Conservation (phyloP, 2,113 vertebrate genomes). For the Prinia subflava region DNA sequence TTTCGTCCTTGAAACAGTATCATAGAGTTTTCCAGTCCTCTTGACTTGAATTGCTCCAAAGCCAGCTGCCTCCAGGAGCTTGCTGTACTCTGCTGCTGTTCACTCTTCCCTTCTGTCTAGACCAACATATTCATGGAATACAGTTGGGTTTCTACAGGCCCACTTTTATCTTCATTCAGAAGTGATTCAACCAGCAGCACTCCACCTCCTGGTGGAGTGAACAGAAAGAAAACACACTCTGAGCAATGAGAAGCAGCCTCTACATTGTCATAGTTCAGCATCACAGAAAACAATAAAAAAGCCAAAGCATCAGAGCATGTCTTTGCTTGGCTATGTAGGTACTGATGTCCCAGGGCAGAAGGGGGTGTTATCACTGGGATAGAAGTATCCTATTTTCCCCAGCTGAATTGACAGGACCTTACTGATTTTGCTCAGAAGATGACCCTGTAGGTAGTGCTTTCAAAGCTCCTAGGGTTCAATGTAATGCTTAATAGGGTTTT, state of each 20-base stretch:
- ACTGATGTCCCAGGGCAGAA: not conserved
- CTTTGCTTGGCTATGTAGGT: accelerated
- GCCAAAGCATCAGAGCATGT: not conserved
- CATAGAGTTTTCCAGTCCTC: slow-evolving; percentile 79
- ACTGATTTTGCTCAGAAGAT: not conserved
- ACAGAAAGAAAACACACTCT: not conserved
- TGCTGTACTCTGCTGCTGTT: slow-evolving; percentile 70
- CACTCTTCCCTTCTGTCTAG: slow-evolving; percentile 86
- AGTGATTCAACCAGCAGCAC: slow-evolving; percentile 81
- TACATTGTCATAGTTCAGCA: not conserved
- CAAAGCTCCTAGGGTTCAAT: not conserved
- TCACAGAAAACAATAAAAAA: not conserved
- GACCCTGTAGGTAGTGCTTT: not conserved
- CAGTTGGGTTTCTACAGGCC: slow-evolving; percentile 78
- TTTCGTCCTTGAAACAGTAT: slow-evolving; percentile 78
- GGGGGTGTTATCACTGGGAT: not conserved
- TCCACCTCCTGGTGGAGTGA: slow-evolving; percentile 73
- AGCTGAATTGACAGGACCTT: not conserved
- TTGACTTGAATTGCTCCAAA: slow-evolving; percentile 69
- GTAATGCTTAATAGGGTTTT: not conserved
- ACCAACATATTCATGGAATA: slow-evolving; percentile 87
- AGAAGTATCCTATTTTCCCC: not conserved
- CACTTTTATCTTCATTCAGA: slow-evolving; percentile 78
- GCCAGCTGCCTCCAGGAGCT: slow-evolving; percentile 76
- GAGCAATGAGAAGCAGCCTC: not conserved